Base-by-base conservation (phyloP, 2,797 vertebrate genomes). In the Helarctos malayanus region DNA sequence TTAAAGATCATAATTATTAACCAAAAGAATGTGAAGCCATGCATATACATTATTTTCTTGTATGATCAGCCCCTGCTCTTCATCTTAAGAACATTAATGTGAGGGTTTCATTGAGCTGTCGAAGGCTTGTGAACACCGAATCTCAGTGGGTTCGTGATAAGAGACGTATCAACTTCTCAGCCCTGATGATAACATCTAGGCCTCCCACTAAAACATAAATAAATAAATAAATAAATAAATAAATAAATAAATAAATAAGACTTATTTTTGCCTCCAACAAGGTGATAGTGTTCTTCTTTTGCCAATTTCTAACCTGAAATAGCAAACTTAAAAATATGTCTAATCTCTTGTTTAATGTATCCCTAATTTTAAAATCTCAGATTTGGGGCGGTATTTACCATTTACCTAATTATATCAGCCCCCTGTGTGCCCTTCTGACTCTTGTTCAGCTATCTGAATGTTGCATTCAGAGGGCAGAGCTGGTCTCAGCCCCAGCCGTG, bases 401-500 rank as follows among this genome's bases (percentile, higher is more conserved):
- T 10, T 19, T 65, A n/a, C 61, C 61, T 65, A 7, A 3, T 18
- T 2, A 4, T 49, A 32, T 21, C 27, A 14, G 54, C 5, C 41
- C 56, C 13, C 14, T 47, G 7, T 5, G n/a, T 13, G 8, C 14
- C 9, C 35, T 73, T 52, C n/a, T 14, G 63, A 68, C 16, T 54
- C 27, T 5, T 65, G 18, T 54, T 18, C 45, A 47, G 27, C 35
- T 18, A 7, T 15, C 1, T 21, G 15, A 15, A 49, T 2, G 2
- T 41, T 21, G 12, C 27, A 3, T 27, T 65, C 41, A 13, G 23
- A n/a, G 1, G 41, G 7, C 13, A 7, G 45, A 16, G 61, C 0
- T 52, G 35, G 41, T 45, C 47, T 52, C 52, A 2, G 9, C 1
- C 4, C 0, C 2, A 49, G 47, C 32, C 11, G n/a, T 0, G 18